Conservation (phyloP, 1,140 invertebrate species). For the Neotoxoptera formosana region DNA sequence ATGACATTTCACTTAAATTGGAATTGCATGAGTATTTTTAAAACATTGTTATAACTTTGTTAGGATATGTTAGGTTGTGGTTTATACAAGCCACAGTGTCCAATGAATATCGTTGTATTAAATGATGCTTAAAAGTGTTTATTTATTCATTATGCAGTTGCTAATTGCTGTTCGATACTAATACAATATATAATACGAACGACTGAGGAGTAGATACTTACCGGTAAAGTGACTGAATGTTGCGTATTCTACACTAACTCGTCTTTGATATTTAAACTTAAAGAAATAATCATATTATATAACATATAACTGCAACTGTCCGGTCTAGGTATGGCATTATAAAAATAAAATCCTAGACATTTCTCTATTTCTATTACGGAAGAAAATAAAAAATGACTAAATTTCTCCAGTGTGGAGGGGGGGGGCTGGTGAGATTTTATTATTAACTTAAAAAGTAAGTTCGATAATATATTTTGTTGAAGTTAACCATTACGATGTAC, state of each 20-base stretch:
- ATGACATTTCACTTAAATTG: background rate
- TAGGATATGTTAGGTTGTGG: background rate
- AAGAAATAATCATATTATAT: background rate
- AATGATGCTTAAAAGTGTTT: background rate
- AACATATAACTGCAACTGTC: background rate
- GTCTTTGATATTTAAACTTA: background rate
- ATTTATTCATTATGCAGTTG: background rate
- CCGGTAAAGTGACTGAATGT: background rate
- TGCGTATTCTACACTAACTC: background rate
- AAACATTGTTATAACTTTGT: background rate
- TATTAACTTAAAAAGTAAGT: background rate
- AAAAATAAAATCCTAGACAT: background rate
- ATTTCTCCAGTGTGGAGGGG: background rate
- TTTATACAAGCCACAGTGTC: background rate
- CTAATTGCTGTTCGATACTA: background rate
- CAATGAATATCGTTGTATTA: background rate
- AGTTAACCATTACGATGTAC: background rate
- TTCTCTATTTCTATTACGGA: background rate
- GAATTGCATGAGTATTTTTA: background rate
- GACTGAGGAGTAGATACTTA: background rate
- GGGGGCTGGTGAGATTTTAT: background rate
- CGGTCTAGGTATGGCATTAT: background rate
- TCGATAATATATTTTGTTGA: background rate
- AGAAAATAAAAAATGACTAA: background rate
- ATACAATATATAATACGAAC: background rate